These are phyloP conservation scores for Barnardius zonarius DNA, from an alignment of 2,113 vertebrate genomes.

Conservation along the genomic window DNA sequence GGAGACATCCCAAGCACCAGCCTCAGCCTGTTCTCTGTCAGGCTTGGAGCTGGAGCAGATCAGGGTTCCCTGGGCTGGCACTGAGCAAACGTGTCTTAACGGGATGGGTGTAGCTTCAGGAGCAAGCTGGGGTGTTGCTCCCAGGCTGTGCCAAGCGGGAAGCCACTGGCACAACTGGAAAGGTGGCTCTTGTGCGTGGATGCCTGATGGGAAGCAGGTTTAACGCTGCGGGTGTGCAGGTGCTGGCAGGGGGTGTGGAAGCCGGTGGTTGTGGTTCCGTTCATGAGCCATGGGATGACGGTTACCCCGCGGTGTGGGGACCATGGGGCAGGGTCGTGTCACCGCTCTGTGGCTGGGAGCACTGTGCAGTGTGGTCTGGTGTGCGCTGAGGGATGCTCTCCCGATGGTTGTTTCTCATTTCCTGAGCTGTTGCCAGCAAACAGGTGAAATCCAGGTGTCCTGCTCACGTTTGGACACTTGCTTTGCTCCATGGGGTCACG, in stretches of 20 bases:
- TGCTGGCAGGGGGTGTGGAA: neutral
- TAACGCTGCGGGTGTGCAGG: neutral
- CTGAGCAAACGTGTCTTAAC: rapidly evolving
- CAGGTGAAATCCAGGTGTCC: neutral
- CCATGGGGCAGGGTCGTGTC: neutral
- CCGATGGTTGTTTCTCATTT: neutral
- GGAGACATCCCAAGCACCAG: neutral
- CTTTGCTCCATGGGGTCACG: rapidly evolving
- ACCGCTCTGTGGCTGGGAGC: neutral
- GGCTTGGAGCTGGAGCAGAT: neutral
- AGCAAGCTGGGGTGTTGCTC: neutral
- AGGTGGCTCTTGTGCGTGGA: neutral
- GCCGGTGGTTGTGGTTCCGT: neutral
- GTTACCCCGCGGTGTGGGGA: neutral
- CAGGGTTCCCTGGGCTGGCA: neutral
- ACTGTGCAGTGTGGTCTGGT: neutral
- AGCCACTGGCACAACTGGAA: slow-evolving; percentile 38
- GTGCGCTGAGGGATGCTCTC: neutral
- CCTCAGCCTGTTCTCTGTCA: neutral
- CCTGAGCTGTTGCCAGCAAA: neutral
- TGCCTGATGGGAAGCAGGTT: neutral
- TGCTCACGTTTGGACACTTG: neutral
- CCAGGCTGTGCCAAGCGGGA: neutral
- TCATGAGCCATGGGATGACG: rapidly evolving
- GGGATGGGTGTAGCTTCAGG: neutral